phyloP scores from a whole-genome alignment of 2,113 vertebrate species.

The Lutjanus erythropterus region DNA sequence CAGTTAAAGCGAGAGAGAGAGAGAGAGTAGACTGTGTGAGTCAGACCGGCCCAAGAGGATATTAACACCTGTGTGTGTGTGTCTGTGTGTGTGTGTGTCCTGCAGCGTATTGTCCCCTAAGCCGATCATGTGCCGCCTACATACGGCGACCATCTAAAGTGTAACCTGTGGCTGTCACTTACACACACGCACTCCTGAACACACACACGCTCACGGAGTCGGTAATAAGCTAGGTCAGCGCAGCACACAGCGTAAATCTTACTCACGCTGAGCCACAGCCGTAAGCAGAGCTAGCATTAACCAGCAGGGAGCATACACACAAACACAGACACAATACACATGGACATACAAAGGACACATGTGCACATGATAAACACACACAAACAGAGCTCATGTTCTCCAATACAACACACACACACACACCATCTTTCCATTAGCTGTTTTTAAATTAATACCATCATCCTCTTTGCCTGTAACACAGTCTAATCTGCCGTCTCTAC shows the following conservation, averaged over 20 bases:
- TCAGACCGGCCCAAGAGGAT: constrained; percentile 71
- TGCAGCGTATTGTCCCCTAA: constrained; percentile 70
- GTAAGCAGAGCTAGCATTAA: constrained; percentile 64
- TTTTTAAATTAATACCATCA: constrained; percentile 71
- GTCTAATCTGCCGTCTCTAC: constrained; percentile 60
- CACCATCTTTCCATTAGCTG: constrained; percentile 61
- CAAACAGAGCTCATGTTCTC: constrained; percentile 15
- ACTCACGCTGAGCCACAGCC: constrained; percentile 59
- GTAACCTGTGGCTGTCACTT: constrained; percentile 70
- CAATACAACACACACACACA: constrained; percentile 31
- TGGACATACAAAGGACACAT: constrained; percentile 4
- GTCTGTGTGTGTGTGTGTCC: constrained; percentile 54
- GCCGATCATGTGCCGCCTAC: constrained; percentile 68
- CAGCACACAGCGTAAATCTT: constrained; percentile 60
- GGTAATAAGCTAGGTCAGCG: constrained; percentile 70
- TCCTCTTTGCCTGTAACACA: constrained; percentile 66
- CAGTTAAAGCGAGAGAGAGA: constrained; percentile 63
- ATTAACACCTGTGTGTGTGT: constrained; percentile 68
- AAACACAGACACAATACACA: constrained; percentile 17
- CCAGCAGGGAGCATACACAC: constrained; percentile 41
- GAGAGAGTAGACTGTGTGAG: constrained; percentile 65
- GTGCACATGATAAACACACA: constrained; percentile 6
- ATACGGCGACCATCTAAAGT: constrained; percentile 66
- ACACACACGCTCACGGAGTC: constrained; percentile 31
- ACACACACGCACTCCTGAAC: constrained; percentile 29